These are phyloP conservation scores for Oligia strigilis DNA, from an alignment of 2,888 invertebrate species.

Conservation along the genomic window DNA sequence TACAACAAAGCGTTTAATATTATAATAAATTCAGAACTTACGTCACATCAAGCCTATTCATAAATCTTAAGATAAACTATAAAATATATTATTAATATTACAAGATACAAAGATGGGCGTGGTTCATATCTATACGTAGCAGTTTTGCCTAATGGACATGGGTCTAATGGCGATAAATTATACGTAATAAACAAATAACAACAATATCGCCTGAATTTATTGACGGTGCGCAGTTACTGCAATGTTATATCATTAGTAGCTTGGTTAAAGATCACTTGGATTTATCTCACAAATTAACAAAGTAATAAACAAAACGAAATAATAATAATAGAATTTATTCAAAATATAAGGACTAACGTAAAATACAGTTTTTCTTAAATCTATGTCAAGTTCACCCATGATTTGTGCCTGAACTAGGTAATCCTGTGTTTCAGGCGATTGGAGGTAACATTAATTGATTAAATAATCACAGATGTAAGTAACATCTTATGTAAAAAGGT, in stretches of 20 bases:
- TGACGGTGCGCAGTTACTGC: conserved; percentile 30
- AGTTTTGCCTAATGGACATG: conserved; percentile 34
- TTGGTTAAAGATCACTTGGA: conserved; percentile 12
- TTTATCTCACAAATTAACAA: not conserved
- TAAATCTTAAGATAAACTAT: conserved; percentile 38
- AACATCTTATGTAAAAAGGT: too few relatives aligned
- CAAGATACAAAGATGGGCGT: conserved; percentile 48
- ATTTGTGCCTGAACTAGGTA: too few relatives aligned
- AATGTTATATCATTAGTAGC: conserved; percentile 26
- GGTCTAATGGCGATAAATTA: conserved; percentile 40
- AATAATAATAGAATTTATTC: too few relatives aligned
- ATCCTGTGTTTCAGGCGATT: too few relatives aligned
- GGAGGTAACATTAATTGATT: too few relatives aligned
- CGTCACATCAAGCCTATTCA: conserved; percentile 20
- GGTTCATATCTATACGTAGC: conserved; percentile 46
- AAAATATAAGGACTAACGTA: too few relatives aligned
- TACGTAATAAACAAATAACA: conserved; percentile 59
- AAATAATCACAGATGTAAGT: too few relatives aligned
- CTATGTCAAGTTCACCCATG: too few relatives aligned
- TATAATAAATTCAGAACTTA: conserved; percentile 21
- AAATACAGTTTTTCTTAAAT: too few relatives aligned
- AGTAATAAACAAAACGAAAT: not conserved
- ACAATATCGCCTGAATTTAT: conserved; percentile 60
- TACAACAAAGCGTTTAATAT: not conserved
- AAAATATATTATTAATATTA: conserved; percentile 22